Conservation (phyloP, 1,140 invertebrate species). For the Caerostris extrusa region DNA sequence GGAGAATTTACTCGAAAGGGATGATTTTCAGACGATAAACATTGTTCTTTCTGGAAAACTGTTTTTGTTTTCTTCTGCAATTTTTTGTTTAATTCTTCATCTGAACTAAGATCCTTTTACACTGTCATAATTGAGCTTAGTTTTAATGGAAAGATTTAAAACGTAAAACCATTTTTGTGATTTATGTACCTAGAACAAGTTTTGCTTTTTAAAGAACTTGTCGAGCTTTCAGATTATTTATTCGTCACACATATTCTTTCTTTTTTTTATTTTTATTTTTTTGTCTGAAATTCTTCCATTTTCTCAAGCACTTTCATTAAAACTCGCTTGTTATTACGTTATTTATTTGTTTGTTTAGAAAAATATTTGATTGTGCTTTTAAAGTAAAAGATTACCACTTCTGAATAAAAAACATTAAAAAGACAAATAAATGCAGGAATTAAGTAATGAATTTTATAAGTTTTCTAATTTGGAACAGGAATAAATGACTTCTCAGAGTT, state of each 20-base stretch:
- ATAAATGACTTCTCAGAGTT: background rate
- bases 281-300: background rate
- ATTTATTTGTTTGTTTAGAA: background rate
- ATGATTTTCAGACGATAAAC: constrained; percentile 13
- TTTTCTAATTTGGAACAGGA: background rate
- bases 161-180: constrained; percentile 13
- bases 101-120: constrained; percentile 3
- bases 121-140: background rate
- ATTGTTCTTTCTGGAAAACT: constrained; percentile 6
- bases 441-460: background rate
- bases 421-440: background rate
- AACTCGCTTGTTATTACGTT: background rate
- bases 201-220: constrained; percentile 30
- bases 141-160: background rate
- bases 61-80: background rate
- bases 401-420: background rate
- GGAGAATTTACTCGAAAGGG: background rate
- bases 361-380: background rate
- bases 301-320: background rate
- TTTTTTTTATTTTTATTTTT: background rate
- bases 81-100: background rate
- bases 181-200: background rate
- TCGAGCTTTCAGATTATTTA: constrained; percentile 16
- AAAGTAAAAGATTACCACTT: background rate
- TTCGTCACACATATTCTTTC: background rate